A percentile compares a stretch with the other conserved stretches of the same genome.
Conservation (phyloP, 2,797 vertebrate species). For the Epinephelus awoara region DNA sequence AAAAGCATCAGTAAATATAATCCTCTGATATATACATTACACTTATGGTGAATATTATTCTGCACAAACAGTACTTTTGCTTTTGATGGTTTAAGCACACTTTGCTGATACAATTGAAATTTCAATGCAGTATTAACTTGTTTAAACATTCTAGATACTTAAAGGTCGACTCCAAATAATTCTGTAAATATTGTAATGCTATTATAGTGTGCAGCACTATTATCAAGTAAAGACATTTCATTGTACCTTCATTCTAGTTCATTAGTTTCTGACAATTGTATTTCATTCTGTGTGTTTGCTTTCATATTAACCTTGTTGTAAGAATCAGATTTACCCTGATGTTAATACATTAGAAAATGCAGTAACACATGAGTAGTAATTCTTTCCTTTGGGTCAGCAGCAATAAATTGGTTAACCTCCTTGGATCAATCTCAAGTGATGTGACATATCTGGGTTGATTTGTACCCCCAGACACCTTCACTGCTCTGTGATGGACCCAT, state of each 20-base stretch:
- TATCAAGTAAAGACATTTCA: neutral
- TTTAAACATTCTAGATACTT: neutral
- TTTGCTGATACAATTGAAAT: too few relatives aligned
- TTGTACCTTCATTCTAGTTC: neutral
- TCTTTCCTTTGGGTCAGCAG: neutral
- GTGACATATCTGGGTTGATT: neutral
- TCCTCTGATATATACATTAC: neutral
- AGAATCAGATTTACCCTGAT: neutral
- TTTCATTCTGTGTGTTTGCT: neutral
- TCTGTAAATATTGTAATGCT: neutral
- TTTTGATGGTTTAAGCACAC: too few relatives aligned
- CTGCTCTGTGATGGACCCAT: conserved; percentile 54
- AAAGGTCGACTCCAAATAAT: too few relatives aligned
- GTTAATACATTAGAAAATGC: neutral
- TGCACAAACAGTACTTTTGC: too few relatives aligned
- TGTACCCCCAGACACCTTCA: conserved; percentile 4
- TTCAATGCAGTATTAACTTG: too few relatives aligned
- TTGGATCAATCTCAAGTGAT: neutral
- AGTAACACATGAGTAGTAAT: neutral
- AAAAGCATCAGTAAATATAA: neutral
- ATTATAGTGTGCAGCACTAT: neutral
- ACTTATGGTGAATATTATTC: too few relatives aligned
- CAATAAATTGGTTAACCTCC: neutral
- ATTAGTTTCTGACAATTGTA: neutral
- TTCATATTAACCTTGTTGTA: neutral